Evolutionary conservation across 2,113 vertebrate species (phyloP).

Genomic region (Prunella himalayana): DNA sequence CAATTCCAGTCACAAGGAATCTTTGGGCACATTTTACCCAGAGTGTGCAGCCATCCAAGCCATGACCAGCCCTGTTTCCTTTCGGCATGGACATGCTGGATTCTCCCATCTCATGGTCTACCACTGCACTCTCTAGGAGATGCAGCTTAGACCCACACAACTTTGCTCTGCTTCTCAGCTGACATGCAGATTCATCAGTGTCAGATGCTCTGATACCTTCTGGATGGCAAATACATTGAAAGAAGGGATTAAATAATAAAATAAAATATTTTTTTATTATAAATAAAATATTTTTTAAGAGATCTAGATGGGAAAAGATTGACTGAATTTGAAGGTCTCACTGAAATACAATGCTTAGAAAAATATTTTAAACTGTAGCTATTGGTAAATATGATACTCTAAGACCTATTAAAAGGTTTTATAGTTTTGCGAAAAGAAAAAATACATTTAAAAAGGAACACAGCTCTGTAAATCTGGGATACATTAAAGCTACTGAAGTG

Average conservation of each 20-base stretch:
- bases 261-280: no score
- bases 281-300: not conserved
- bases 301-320: not conserved
- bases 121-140: not conserved
- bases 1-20: not conserved
- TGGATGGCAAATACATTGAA: accelerated
- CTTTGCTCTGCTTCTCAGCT: not conserved
- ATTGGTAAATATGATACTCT: not conserved
- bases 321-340: not conserved
- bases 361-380: not conserved
- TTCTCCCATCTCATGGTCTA: not conserved
- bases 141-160: not conserved
- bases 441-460: not conserved
- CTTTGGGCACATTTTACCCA: not conserved
- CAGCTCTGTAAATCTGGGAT: not conserved
- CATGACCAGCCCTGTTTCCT: not conserved
- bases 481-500: not conserved
- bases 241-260: no score
- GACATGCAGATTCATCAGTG: accelerated
- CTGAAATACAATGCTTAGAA: not conserved
- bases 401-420: not conserved
- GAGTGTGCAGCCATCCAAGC: no score
- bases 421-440: not conserved
- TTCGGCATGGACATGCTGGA: not conserved
- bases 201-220: not conserved